Evolutionary conservation across 1,140 invertebrate species (phyloP), one percentile per base, ranked within the genome.

Genomic region (Drosophila mayri): DNA sequence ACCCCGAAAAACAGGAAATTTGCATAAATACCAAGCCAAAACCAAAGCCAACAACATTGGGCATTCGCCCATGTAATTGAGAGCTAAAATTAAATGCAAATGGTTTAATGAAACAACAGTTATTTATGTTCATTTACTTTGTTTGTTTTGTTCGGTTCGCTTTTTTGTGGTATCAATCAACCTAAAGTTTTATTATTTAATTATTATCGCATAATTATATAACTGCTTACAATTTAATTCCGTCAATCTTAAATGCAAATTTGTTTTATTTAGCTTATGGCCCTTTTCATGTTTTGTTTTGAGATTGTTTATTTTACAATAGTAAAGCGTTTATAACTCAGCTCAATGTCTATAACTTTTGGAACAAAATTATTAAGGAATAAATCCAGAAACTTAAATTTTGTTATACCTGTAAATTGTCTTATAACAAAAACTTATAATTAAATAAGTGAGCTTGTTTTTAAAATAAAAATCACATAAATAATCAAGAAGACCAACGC

Each of bases 101-200:
- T 88, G 81, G 83, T 81, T 83, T 41, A 87, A 90, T 88, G 76
- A 87, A 87, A 87, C 80, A 87, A 80, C 85, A 71, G 84, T 84
- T 84, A 87, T 87, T 87, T 87, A 88, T 88, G 84, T 84, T 83
- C 76, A 82, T 88, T 72, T 88, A 73, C 41, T 72, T 80, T 84
- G 65, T 87, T 76, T 87, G 79, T 79, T 86, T 54, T 67, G 59
- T 66, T 85, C 71, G 63, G 63, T 68, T 80, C 50, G 60, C 61
- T 49, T 50, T 60, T 32, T 71, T 59, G 59, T 43, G 64, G 64
- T 83, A 88, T 87, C 76, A 87, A 87, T 87, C 83, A 83, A 88
- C 68, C 73, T 65, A 78, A 78, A 76, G 59, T 80, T 88, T 87
- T 87, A 88, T 88, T 87, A 68, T 77, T 75, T 88, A 60, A 75